Percentiles rank a stretch among this genome's conserved stretches.
Evolutionary conservation across 2,888 invertebrate genomes (phyloP).

Genomic region (Drosophila falleni): DNA sequence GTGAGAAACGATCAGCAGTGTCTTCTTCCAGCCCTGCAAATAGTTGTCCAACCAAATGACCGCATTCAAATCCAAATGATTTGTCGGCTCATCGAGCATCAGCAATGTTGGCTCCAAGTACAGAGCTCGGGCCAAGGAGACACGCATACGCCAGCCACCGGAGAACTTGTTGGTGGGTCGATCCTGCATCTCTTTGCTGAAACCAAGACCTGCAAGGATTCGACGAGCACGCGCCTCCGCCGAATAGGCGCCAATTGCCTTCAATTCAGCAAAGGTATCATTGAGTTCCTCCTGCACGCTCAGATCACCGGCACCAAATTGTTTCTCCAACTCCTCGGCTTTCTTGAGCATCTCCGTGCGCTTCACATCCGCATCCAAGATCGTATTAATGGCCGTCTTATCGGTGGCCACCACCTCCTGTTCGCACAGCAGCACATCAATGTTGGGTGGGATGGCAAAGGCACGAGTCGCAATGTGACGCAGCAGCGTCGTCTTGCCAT

Average conservation of each 20-base stretch:
- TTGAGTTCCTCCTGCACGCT: constrained; percentile 92
- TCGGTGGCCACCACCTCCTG: constrained; percentile 99
- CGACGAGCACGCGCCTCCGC: constrained; percentile 98
- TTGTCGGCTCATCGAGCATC: constrained; percentile 99
- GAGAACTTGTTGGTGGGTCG: constrained; percentile 95
- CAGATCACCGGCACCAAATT: constrained; percentile 90
- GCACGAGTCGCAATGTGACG: constrained; percentile 96
- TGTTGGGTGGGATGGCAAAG: constrained; percentile 97
- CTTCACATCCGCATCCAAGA: constrained; percentile 96
- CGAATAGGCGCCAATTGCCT: constrained; percentile 98
- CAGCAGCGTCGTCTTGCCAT: constrained; percentile 98
- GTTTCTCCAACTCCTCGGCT: constrained; percentile 92
- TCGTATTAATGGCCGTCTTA: constrained; percentile 95
- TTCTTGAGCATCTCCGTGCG: constrained; percentile 93
- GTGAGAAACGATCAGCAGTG: constrained; percentile 98
- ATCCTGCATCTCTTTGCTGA: constrained; percentile 95
- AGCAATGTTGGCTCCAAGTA: constrained; percentile 99
- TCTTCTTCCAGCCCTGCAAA: constrained; percentile 99
- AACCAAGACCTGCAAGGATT: constrained; percentile 98
- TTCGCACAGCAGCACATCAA: constrained; percentile 98
- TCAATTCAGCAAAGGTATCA: constrained; percentile 96
- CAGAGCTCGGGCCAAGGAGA: constrained; percentile 97
- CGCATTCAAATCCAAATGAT: constrained; percentile 99
- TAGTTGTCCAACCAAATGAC: constrained; percentile 99
- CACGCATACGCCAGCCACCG: constrained; percentile 99